Base-by-base conservation (phyloP, 2,797 vertebrate species). In the Helostoma temminkii region DNA sequence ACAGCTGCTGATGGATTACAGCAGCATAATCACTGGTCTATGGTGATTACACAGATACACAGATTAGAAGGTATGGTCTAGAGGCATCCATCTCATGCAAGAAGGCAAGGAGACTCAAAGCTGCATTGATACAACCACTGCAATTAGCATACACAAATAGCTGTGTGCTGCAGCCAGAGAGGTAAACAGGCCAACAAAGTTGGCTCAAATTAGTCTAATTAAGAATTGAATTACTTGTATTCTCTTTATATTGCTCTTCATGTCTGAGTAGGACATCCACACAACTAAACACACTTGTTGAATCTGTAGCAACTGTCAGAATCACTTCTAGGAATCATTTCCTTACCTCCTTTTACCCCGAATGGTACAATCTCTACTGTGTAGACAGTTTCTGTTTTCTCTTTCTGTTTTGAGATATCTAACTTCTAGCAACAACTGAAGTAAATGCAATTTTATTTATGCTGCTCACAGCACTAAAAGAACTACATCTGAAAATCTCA, bases 111-210 rank as follows among this genome's bases (percentile, higher is more conserved):
- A 77, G 71, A 64, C 62, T 59, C 60, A 9, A 36, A 24, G 41
- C 66, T 32, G 60, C 84, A 80, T 59, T 79, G 69, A 82, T 77
- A 81, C 81, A 88, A 80, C 71, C 63, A 72, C 67, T 16, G 25
- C 83, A 90, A 92, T 91, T 91, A 91, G 86, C 78, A 73, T 72
- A 77, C 70, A 82, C 56, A 88, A 92, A 89, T 59, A 76, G 73
- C 74, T 37, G 68, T 15, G 37, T 45, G 56, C 49, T 26, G 64
- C 66, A 76, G 67, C 50, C 71, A 67, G 65, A 89, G 82, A 89
- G 83, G 85, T 76, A 88, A 85, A 85, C 21, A 32, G 81, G 81
- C 72, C 63, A 83, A 91, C 85, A 74, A 80, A 88, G 80, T 86
- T 80, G 67, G 66, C 59, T 81, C 43, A 70, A 83, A 87, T 92